phyloP scores from a whole-genome alignment of 2,888 invertebrate genomes.

The Ditylenchus weischeri region DNA sequence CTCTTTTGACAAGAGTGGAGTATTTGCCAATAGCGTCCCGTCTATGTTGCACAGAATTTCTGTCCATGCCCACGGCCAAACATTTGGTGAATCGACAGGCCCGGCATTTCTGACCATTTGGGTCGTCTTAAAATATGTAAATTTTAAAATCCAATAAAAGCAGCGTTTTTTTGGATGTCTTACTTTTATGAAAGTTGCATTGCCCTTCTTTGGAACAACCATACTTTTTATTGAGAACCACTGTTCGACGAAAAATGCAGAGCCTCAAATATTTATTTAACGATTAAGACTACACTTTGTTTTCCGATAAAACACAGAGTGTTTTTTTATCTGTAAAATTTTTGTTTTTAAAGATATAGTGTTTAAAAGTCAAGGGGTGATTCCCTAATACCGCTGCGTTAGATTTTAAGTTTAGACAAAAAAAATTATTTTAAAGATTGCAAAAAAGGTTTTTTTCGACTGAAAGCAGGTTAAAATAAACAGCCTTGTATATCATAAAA shows the following conservation, averaged over 20 bases:
- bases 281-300: not conserved
- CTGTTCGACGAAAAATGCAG: conserved; percentile 44
- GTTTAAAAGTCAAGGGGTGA: too few relatives aligned
- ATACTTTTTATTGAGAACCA: conserved; percentile 50
- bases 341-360: too few relatives aligned
- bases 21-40: conserved; percentile 54
- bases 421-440: too few relatives aligned
- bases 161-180: conserved; percentile 7
- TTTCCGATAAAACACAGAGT: not conserved
- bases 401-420: too few relatives aligned
- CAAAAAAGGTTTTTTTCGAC: too few relatives aligned
- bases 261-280: conserved; percentile 22
- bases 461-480: too few relatives aligned
- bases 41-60: conserved; percentile 49
- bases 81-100: conserved; percentile 53
- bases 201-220: conserved; percentile 41
- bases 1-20: conserved; percentile 43
- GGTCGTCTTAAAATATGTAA: not conserved
- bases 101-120: conserved; percentile 38
- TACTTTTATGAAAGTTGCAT: conserved; percentile 48
- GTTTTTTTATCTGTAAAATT: too few relatives aligned
- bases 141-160: not conserved
- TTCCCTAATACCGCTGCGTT: too few relatives aligned
- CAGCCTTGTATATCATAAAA: too few relatives aligned
- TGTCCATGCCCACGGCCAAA: conserved; percentile 46